phyloP scores from a whole-genome alignment of 2,888 invertebrate species.

The Mythimna impura region DNA sequence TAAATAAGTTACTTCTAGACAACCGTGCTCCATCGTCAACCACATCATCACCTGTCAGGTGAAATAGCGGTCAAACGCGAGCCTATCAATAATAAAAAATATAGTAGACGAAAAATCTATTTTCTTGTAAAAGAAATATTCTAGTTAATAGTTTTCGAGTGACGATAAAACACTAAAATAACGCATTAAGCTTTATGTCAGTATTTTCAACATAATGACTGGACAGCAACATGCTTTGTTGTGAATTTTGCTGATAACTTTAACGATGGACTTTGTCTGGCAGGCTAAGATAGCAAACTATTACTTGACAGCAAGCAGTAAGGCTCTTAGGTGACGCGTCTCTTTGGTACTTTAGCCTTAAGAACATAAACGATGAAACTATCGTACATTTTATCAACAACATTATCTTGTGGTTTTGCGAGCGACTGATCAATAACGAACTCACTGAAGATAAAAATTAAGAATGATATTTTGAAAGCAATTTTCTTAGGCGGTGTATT shows the following conservation, averaged over 20 bases:
- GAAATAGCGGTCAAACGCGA: too few relatives aligned
- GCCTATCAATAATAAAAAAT: too few relatives aligned
- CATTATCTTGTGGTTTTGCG: background rate
- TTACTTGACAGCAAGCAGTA: conserved; percentile 18
- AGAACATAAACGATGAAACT: conserved; percentile 6
- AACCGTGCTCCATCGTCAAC: too few relatives aligned
- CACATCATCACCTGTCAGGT: too few relatives aligned
- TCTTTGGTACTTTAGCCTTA: background rate
- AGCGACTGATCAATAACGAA: background rate
- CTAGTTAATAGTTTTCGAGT: background rate
- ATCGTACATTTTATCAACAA: background rate
- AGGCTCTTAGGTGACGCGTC: conserved; percentile 18
- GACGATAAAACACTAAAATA: background rate
- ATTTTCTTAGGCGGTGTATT: background rate
- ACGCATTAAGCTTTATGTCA: background rate
- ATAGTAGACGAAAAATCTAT: background rate
- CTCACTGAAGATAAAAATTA: background rate
- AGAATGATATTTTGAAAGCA: background rate
- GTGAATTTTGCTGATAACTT: conserved; percentile 41
- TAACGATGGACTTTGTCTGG: conserved; percentile 45
- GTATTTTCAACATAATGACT: conserved; percentile 11
- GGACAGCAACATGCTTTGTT: conserved; percentile 13
- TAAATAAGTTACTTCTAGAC: too few relatives aligned
- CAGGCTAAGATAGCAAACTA: conserved; percentile 33
- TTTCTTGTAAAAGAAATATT: background rate